Percentiles rank a stretch among this genome's conserved stretches.
Evolutionary conservation across 2,113 vertebrate genomes (phyloP).

Genomic region (Menidia beryllina): DNA sequence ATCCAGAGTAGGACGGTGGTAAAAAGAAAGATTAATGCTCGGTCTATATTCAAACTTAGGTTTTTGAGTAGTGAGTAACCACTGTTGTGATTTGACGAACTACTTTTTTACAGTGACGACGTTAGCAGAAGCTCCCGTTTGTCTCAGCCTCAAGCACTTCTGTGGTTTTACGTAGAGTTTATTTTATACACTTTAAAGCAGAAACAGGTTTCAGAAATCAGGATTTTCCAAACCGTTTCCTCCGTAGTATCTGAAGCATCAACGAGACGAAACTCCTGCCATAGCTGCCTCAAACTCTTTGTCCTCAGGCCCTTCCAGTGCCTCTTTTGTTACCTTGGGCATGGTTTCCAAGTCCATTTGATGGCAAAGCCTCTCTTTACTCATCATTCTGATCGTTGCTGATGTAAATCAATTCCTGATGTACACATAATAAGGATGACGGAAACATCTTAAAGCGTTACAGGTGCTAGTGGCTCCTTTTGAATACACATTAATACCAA

Average conservation of each 20-base stretch:
- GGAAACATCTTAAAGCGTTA: slow-evolving; percentile 34
- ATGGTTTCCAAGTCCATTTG: slow-evolving; percentile 38
- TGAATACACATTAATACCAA: slow-evolving; percentile 62
- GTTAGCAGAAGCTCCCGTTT: slow-evolving; percentile 25
- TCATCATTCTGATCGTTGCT: slow-evolving; percentile 20
- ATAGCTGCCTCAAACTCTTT: slow-evolving; percentile 23
- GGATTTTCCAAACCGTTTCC: not conserved
- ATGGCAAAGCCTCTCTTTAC: slow-evolving; percentile 34
- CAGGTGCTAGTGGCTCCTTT: slow-evolving; percentile 23
- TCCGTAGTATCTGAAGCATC: not conserved
- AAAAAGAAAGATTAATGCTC: not conserved
- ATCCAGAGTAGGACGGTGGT: not conserved
- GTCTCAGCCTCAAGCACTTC: not conserved
- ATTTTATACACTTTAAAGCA: slow-evolving; percentile 4
- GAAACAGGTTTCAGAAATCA: slow-evolving; percentile 9
- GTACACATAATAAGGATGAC: slow-evolving; percentile 38
- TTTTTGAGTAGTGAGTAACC: not conserved
- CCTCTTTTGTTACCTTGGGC: slow-evolving; percentile 54
- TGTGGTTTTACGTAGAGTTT: not conserved
- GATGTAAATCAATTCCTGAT: slow-evolving; percentile 48
- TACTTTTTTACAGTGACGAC: slow-evolving; percentile 6
- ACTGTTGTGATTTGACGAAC: slow-evolving; percentile 12
- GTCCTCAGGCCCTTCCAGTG: slow-evolving; percentile 65
- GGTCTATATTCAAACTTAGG: not conserved
- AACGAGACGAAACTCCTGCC: slow-evolving; percentile 21